Evolutionary conservation across 2,113 vertebrate species (phyloP), one percentile per base, ranked within the genome.

Genomic region (Coracopsis vasa): DNA sequence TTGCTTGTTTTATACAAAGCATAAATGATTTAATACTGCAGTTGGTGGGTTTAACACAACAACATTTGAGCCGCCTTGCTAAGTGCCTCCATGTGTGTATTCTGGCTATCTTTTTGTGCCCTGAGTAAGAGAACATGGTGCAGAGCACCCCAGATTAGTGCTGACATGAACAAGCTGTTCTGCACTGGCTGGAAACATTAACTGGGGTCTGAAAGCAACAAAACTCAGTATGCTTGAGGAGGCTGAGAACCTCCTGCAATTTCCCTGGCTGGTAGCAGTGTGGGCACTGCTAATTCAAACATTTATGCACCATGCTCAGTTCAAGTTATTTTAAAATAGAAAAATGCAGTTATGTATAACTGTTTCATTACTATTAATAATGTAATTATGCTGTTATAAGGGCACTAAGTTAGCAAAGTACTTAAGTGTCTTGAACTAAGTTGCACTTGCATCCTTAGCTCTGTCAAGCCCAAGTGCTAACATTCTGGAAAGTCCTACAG

Each of bases 111-210:
- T 44, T 8, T 29, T 48, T 7, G 41, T 64, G 77, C 41, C 65
- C 61, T 78, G 51, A 37, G n/a, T 70, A 12, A 17, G 65, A 47
- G 20, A 79, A 13, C 28, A 5, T 0, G 37, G 64, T 45, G 50
- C 64, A 73, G 54, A 80, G 83, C 72, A 64, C 45, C 61, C 82
- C 33, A 39, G 24, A 37, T 9, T 16, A 64, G 53, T 28, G 41
- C 74, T 65, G 37, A 4, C 16, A 23, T 4, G 5, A 62, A 29
- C 19, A 14, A 0, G 0, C 7, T 79, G 42, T 2, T 64, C 39
- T 29, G 67, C 11, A 0, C 35, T n/a, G 74, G 23, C 61, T 92
- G 85, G 67, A 80, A 62, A 28, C 8, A 1, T 6, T 48, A 51
- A 35, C 48, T 3, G 3, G 16, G 78, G 10, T 48, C 8, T 51